Percentiles rank a stretch among this genome's conserved stretches.
Conservation (phyloP, 1,140 invertebrate genomes). For the Sitobion miscanthi region DNA sequence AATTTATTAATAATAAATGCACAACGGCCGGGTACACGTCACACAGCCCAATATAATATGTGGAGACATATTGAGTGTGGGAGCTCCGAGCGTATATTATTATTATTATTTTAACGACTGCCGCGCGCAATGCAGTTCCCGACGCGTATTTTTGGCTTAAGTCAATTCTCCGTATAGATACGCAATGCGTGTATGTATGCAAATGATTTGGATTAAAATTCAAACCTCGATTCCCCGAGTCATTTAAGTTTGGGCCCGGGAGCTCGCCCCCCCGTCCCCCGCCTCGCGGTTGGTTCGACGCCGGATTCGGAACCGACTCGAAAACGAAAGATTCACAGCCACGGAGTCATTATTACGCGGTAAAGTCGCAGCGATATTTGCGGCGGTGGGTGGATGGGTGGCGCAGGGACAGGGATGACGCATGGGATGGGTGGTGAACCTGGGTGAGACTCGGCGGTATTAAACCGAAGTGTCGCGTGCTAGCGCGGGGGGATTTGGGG, state of each 20-base stretch:
- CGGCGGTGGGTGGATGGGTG: neutral
- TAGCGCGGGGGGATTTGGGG: neutral
- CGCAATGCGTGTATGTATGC: conserved; percentile 1
- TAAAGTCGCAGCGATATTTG: neutral
- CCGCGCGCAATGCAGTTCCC: neutral
- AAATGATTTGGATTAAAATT: conserved; percentile 51
- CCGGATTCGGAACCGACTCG: neutral
- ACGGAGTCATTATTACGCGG: conserved; percentile 6
- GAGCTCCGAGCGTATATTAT: neutral
- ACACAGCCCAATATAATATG: no score
- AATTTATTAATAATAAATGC: no score
- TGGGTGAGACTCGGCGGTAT: neutral
- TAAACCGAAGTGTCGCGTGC: neutral
- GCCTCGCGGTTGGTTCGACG: neutral
- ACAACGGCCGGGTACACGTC: no score
- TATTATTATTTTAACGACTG: neutral
- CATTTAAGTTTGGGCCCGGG: neutral
- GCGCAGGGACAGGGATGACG: neutral
- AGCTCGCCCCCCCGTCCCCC: neutral
- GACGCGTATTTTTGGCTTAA: conserved; percentile 32
- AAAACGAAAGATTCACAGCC: conserved; percentile 29
- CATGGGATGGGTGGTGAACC: neutral
- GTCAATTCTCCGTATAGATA: conserved; percentile 15
- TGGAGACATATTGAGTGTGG: neutral
- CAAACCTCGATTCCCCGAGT: conserved; percentile 37